Evolutionary conservation across 2,113 vertebrate species (phyloP), one percentile per base, ranked within the genome.

Genomic region (Eublepharis macularius): DNA sequence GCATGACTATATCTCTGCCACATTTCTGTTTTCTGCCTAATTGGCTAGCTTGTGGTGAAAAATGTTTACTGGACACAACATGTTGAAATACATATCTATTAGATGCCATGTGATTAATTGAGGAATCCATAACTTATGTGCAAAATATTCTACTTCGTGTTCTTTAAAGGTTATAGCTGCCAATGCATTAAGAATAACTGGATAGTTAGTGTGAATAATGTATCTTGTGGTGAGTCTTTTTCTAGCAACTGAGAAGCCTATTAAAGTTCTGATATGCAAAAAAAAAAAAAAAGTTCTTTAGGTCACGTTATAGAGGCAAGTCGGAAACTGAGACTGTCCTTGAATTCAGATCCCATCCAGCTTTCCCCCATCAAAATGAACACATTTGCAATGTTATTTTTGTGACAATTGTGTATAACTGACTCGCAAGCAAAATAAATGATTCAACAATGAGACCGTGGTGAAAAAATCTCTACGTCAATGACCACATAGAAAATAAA

Each of bases 11-110:
- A 70, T 57, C 8, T 54, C 69, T 41, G 36, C 36, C 34, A 82
- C 29, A 4, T 41, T 82, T 12, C 16, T 91, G 88, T 82, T 83
- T 90, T 29, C 19, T 6, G 41, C 91, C 75, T 88, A 81, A 88
- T 89, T 84, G 65, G 57, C 89, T 90, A 92, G 76, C 77, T 26
- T 86, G 51, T 32, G 13, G 6, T 76, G 89, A 84, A 57, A 92
- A 89, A 92, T 90, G 69, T 74, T 76, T 89, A 92, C 90, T 92
- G 94, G 91, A 87, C 65, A 92, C 85, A 68, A 89, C 85, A 93
- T 29, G 63, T 78, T 90, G 81, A 89, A 83, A 95, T 92, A 92
- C 89, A 70, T 1, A 73, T 32, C 74, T 87, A 85, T 87, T 86
- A 39, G 81, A 82, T 82, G 91, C 73, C 76, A 49, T 47, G 85